phyloP scores from a whole-genome alignment of 2,797 vertebrate genomes.

The Macroramphosus scolopax region DNA sequence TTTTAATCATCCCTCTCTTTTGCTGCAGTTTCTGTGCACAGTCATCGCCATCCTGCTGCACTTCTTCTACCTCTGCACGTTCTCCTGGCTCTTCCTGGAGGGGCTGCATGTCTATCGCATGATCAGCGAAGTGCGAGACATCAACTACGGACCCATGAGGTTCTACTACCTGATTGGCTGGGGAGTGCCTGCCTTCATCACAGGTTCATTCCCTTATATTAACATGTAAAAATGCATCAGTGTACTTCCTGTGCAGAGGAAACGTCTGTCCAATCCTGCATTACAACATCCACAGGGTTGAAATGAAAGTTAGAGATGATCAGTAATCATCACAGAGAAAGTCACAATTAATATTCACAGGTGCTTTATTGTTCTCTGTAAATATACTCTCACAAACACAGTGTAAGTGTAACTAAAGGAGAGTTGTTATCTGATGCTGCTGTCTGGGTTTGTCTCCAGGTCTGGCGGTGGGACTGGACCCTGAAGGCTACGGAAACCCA shows the following conservation, averaged over 20 bases:
- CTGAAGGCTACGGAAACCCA: slow-evolving; percentile 92
- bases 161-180: slow-evolving; percentile 97
- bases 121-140: slow-evolving; percentile 87
- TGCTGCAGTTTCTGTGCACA: slow-evolving; percentile 88
- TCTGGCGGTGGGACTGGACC: slow-evolving; percentile 91
- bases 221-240: neutral
- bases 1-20: neutral
- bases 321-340: too few relatives aligned
- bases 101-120: slow-evolving; percentile 91
- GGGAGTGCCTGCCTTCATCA: slow-evolving; percentile 95
- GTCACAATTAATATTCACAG: neutral
- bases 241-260: neutral
- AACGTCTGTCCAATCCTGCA: too few relatives aligned
- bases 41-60: slow-evolving; percentile 95
- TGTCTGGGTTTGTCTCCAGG: slow-evolving; percentile 69
- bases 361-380: too few relatives aligned
- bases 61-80: slow-evolving; percentile 93
- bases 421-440: neutral
- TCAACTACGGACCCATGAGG: slow-evolving; percentile 93
- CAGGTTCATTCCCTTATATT: slow-evolving; percentile 71
- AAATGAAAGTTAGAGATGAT: too few relatives aligned
- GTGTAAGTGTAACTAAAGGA: neutral
- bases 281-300: too few relatives aligned
- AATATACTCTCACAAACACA: too few relatives aligned
- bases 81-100: slow-evolving; percentile 94